These are phyloP conservation scores for Drosophila jambulina DNA, from an alignment of 1,140 invertebrate genomes.

Conservation along the genomic window DNA sequence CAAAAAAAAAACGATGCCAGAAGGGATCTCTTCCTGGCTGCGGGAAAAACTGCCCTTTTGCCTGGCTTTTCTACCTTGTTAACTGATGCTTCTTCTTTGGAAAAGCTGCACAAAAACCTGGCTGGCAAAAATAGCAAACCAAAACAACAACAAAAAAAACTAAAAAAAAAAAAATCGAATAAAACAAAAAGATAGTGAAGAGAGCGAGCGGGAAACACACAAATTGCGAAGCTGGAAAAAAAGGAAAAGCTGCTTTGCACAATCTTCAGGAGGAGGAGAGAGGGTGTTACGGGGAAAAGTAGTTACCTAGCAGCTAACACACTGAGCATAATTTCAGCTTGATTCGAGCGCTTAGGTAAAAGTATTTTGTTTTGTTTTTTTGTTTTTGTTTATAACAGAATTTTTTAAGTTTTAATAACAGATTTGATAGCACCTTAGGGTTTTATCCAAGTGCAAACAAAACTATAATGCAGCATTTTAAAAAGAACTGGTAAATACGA, in stretches of 20 bases:
- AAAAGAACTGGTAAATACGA: too few species aligned
- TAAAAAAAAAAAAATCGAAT: constrained; percentile 10
- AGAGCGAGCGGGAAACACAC: constrained; percentile 43
- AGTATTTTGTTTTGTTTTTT: rapidly evolving
- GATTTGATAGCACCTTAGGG: too few species aligned
- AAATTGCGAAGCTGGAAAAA: constrained; percentile 55
- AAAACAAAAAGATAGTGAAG: constrained; percentile 26
- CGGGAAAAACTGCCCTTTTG: constrained; percentile 24
- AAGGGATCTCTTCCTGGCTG: constrained; percentile 19
- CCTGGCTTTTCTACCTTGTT: constrained; percentile 11
- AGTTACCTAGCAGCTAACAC: constrained; percentile 25
- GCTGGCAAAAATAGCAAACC: constrained; percentile 24
- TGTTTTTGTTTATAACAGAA: not conserved
- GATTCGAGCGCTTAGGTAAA: not conserved
- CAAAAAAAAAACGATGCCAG: not conserved
- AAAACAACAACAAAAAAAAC: constrained; percentile 9
- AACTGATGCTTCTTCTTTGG: constrained; percentile 23
- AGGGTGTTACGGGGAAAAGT: not conserved
- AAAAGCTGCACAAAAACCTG: constrained; percentile 40
- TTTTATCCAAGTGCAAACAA: too few species aligned
- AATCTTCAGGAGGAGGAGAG: constrained; percentile 10
- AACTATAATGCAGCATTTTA: too few species aligned
- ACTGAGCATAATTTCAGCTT: not conserved
- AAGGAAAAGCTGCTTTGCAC: constrained; percentile 65
- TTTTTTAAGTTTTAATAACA: not conserved